Base-by-base conservation (phyloP, 2,888 invertebrate species). In the Vesta saturnalis region DNA sequence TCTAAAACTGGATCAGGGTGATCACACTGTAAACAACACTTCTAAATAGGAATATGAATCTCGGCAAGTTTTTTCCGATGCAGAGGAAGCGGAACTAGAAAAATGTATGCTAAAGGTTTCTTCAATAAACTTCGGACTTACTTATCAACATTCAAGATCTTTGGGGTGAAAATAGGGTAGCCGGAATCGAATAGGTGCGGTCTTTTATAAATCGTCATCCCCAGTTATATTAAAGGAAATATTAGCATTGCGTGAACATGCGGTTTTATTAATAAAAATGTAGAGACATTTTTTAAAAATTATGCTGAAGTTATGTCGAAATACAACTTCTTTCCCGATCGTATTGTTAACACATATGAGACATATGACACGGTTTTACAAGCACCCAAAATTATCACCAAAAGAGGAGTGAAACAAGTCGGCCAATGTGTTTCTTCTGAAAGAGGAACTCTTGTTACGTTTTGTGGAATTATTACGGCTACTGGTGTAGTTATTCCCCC, bases 331-430 rank as follows among this genome's bases (percentile, higher is more conserved):
- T 6, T 10, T 5, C 5, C 30, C 6, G 30, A 30, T 30, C 5
- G 30, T 6, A 30, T 30, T 30, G 6, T 10, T 6, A 30, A 30
- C 30, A 6, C 6, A 6, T 78, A 80, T 58, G 78, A 80, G 66
- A 78, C 77, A 12, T 73, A 70, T 18, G 70, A 78, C 46, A 79
- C 79, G 1, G 78, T 77, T 18, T 66, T 76, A 1, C 71, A 74
- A 56, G 49, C 72, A 30, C 70, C 69, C 18, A 71, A 72, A 16
- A 65, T 76, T 16, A 46, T 77, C n/a, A 73, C 74, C n/a, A 39
- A 68, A 67, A 71, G 63, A 52, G 73, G 72, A 18, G 47, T 15
- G n/a, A 73, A 74, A 63, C 73, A 74, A 54, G 69, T 76, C 16
- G 76, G 73, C 14, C 63, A 73, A 57, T 19, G 22, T 30, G 71